A percentile compares a stretch with the other conserved stretches of the same genome.
Conservation (phyloP, 2,888 invertebrate species). For the Panopea generosa region DNA sequence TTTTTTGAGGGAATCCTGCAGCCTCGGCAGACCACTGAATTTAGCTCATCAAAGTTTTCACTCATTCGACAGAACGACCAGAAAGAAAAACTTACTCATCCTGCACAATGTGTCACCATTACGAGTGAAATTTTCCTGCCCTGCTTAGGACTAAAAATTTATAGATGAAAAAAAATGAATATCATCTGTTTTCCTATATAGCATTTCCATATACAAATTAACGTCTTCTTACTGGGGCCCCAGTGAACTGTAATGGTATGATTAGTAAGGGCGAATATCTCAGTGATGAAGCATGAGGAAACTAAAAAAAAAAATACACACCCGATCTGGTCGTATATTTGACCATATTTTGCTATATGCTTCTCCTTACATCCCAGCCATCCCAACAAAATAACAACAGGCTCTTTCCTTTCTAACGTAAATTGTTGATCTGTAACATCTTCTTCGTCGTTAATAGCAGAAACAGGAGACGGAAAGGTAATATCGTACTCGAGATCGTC, state of each 20-base stretch:
- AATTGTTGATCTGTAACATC: slow-evolving; percentile 44
- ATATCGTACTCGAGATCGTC: slow-evolving; percentile 79
- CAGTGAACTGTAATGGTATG: slow-evolving; percentile 28
- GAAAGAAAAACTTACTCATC: too few relatives aligned
- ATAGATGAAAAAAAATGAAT: too few relatives aligned
- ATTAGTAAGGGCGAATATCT: slow-evolving; percentile 9
- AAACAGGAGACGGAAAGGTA: slow-evolving; percentile 73
- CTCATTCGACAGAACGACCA: too few relatives aligned
- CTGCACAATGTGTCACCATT: too few relatives aligned
- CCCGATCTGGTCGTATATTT: slow-evolving; percentile 92
- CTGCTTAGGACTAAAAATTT: too few relatives aligned
- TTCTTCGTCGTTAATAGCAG: slow-evolving; percentile 37
- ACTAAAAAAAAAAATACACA: slow-evolving; percentile 84
- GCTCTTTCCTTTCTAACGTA: slow-evolving; percentile 79
- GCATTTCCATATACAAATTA: too few relatives aligned
- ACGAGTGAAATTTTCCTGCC: too few relatives aligned
- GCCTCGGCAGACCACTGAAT: too few relatives aligned
- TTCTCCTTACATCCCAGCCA: slow-evolving; percentile 93
- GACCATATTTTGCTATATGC: slow-evolving; percentile 91
- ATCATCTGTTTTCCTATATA: too few relatives aligned
- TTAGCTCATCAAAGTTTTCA: too few relatives aligned
- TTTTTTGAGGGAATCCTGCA: too few relatives aligned
- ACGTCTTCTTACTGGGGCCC: slow-evolving; percentile 67
- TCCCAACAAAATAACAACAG: slow-evolving; percentile 90
- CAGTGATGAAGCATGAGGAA: slow-evolving; percentile 72